A percentile compares a stretch with the other conserved stretches of the same genome.
Conservation (phyloP, 2,888 invertebrate species). For the Chrysolina haemoptera region DNA sequence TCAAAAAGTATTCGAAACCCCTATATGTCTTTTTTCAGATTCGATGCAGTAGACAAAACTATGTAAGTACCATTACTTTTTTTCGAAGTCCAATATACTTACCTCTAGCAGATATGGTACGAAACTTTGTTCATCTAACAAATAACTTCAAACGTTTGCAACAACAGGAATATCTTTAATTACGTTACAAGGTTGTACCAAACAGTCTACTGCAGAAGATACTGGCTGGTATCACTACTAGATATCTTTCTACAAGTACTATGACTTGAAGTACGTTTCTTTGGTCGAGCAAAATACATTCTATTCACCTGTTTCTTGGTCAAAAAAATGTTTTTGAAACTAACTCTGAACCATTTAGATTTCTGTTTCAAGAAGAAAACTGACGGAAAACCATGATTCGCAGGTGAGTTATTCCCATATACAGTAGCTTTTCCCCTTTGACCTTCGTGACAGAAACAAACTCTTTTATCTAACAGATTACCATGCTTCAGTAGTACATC, state of each 20-base stretch:
- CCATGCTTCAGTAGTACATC: constrained; percentile 55
- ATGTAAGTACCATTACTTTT: too few species aligned
- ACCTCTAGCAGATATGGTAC: too few species aligned
- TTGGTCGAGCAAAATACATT: constrained; percentile 41
- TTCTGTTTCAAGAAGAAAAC: constrained; percentile 52
- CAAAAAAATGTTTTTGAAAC: constrained; percentile 51
- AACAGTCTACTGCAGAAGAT: background rate
- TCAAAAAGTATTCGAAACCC: too few species aligned
- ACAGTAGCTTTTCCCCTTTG: constrained; percentile 48
- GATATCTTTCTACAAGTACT: constrained; percentile 21
- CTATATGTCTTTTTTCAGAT: too few species aligned
- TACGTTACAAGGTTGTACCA: background rate
- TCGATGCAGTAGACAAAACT: too few species aligned
- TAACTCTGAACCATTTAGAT: constrained; percentile 50
- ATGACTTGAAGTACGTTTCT: constrained; percentile 8
- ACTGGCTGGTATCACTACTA: constrained; percentile 16
- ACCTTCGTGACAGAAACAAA: constrained; percentile 49
- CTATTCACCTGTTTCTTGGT: constrained; percentile 52
- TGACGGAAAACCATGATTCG: constrained; percentile 53
- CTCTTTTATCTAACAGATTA: constrained; percentile 51
- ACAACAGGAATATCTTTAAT: background rate
- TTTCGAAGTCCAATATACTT: too few species aligned
- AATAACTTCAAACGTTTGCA: too few species aligned
- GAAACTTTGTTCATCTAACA: too few species aligned
- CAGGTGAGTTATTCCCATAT: constrained; percentile 56